These are phyloP conservation scores for Drosophila tani DNA, from an alignment of 1,140 invertebrate genomes.

Conservation along the genomic window DNA sequence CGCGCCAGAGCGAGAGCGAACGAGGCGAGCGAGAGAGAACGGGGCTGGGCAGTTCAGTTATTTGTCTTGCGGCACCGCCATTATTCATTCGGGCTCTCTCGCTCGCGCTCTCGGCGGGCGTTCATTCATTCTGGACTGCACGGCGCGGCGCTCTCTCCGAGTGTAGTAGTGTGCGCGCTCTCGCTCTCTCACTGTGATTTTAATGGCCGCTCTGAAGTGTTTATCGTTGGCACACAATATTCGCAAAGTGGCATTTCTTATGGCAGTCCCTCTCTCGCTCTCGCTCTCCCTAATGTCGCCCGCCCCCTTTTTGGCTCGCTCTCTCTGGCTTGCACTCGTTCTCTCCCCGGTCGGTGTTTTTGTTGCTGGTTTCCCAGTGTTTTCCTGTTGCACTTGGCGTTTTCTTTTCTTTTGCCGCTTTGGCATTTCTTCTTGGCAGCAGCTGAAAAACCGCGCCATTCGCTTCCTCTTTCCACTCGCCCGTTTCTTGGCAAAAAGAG, in stretches of 20 bases:
- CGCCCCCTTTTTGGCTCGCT: conserved; percentile 72
- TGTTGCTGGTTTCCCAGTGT: conserved; percentile 42
- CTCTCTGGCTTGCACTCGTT: conserved; percentile 34
- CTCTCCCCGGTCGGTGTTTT: conserved; percentile 48
- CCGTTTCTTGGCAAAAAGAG: conserved; percentile 76
- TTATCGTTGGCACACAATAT: conserved; percentile 85
- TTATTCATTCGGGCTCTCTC: conserved; percentile 78
- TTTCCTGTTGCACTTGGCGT: conserved; percentile 64
- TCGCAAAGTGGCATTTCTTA: conserved; percentile 82
- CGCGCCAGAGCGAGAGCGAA: conserved; percentile 54
- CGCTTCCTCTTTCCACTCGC: conserved; percentile 11
- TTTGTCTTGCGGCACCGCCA: conserved; percentile 84
- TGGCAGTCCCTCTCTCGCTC: conserved; percentile 49
- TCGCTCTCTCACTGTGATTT: conserved; percentile 76
- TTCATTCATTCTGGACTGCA: conserved; percentile 61
- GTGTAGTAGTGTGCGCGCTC: conserved; percentile 43
- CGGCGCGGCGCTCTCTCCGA: conserved; percentile 12
- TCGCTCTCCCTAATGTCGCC: conserved; percentile 45
- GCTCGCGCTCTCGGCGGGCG: conserved; percentile 25
- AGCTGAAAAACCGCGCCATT: conserved; percentile 80
- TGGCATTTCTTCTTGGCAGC: conserved; percentile 78
- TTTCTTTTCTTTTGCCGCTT: conserved; percentile 39
- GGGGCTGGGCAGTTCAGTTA: conserved; percentile 72
- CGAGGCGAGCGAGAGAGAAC: conserved; percentile 50
- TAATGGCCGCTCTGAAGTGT: conserved; percentile 85